Percentiles rank a stretch among this genome's conserved stretches.
Evolutionary conservation across 2,113 vertebrate species (phyloP).

Genomic region (Thryonomys swinderianus): DNA sequence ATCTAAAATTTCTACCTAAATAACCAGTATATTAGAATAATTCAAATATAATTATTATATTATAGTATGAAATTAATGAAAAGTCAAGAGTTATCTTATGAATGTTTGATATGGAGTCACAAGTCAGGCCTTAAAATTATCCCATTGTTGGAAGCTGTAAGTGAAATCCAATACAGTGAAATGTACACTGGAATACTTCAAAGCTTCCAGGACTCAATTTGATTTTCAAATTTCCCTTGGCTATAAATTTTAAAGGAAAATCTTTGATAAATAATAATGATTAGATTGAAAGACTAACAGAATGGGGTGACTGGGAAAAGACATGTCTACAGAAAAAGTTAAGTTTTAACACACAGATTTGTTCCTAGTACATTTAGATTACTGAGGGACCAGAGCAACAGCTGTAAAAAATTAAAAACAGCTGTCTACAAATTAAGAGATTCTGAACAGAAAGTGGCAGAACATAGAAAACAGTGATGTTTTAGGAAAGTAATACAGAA

Average conservation of each 20-base stretch:
- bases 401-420: background rate
- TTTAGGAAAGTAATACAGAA: background rate
- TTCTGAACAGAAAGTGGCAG: background rate
- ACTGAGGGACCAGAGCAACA: background rate
- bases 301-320: too few relatives aligned
- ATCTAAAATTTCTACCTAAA: conserved; percentile 42
- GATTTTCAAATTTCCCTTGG: background rate
- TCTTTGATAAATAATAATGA: background rate
- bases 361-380: background rate
- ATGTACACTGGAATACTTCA: background rate
- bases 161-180: background rate
- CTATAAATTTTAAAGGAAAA: background rate
- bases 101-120: background rate
- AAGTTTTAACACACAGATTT: background rate
- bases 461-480: background rate
- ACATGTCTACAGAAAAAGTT: background rate
- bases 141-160: background rate
- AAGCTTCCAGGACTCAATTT: background rate
- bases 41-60: conserved; percentile 4
- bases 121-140: background rate
- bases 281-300: background rate
- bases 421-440: background rate
- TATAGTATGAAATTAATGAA: background rate
- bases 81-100: background rate
- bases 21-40: conserved; percentile 14